Percentiles rank a stretch among this genome's conserved stretches.
phyloP scores from a whole-genome alignment of 2,113 vertebrate species.

The Apodemus speciosus region DNA sequence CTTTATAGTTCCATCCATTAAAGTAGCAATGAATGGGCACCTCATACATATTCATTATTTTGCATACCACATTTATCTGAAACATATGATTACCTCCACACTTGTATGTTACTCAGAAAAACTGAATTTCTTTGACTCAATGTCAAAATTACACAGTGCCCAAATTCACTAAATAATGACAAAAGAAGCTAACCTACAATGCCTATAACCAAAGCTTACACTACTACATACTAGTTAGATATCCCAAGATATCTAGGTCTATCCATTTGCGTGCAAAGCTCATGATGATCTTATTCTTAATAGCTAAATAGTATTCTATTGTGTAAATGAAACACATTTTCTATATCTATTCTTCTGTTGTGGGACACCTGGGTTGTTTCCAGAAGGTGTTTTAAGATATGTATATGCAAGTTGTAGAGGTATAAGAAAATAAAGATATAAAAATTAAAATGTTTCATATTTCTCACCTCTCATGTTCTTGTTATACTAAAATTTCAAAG shows the following conservation, averaged over 20 bases:
- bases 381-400: too few relatives aligned
- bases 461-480: too few relatives aligned
- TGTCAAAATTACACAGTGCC: too few relatives aligned
- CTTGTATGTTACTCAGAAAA: not conserved
- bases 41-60: not conserved
- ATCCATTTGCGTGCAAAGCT: not conserved
- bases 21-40: not conserved
- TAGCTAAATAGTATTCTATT: not conserved
- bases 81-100: not conserved
- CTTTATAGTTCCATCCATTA: not conserved
- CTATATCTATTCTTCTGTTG: too few relatives aligned
- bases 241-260: not conserved
- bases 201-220: not conserved
- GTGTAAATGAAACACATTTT: not conserved
- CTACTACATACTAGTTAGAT: not conserved
- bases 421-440: too few relatives aligned
- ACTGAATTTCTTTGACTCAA: not conserved
- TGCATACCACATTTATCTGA: not conserved
- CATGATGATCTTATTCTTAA: not conserved
- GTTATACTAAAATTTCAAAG: too few relatives aligned
- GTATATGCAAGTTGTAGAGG: too few relatives aligned
- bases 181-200: not conserved
- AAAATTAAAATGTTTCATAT: too few relatives aligned
- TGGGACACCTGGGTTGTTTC: too few relatives aligned
- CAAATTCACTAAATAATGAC: not conserved